A percentile compares a stretch with the other conserved stretches of the same genome.
These are phyloP conservation scores for Myiotriccus ornatus DNA, from an alignment of 2,797 vertebrate genomes.

Conservation along the genomic window DNA sequence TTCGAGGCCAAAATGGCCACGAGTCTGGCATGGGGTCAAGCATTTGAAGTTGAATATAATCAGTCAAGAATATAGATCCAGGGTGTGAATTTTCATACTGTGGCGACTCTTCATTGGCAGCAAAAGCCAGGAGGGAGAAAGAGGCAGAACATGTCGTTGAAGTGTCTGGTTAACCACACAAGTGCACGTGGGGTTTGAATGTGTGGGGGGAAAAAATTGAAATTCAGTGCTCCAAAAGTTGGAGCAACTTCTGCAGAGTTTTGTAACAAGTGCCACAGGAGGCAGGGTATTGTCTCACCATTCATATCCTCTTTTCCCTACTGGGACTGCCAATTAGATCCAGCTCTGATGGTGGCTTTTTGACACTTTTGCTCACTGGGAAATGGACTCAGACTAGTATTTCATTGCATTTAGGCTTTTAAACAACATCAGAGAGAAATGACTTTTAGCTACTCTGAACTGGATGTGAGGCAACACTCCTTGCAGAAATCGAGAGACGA, in stretches of 20 bases:
- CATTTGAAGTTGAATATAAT: not conserved
- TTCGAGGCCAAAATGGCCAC: not conserved
- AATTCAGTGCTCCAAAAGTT: not conserved
- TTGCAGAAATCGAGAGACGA: not conserved
- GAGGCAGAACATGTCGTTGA: not conserved
- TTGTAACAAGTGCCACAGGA: constrained; percentile 18
- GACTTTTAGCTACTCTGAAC: constrained; percentile 19
- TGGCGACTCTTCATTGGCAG: not conserved
- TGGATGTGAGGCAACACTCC: not conserved
- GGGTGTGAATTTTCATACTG: not conserved
- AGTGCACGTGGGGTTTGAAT: not conserved
- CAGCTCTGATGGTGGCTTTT: constrained; percentile 44
- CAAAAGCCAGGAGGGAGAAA: not conserved
- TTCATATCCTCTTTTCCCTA: not conserved
- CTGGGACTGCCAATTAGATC: constrained; percentile 47
- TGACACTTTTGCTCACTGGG: constrained; percentile 35
- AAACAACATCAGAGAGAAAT: constrained; percentile 45
- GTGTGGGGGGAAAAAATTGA: not conserved
- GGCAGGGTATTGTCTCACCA: not conserved
- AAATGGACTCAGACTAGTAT: constrained; percentile 40
- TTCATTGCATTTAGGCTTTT: constrained; percentile 52
- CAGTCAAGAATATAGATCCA: not conserved
- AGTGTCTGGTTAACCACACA: not conserved
- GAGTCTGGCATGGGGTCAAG: not conserved
- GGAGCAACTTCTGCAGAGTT: constrained; percentile 17